Evolutionary conservation across 2,888 invertebrate genomes (phyloP), one percentile per base, ranked within the genome.

Genomic region (Rhaphigaster nebulosa): DNA sequence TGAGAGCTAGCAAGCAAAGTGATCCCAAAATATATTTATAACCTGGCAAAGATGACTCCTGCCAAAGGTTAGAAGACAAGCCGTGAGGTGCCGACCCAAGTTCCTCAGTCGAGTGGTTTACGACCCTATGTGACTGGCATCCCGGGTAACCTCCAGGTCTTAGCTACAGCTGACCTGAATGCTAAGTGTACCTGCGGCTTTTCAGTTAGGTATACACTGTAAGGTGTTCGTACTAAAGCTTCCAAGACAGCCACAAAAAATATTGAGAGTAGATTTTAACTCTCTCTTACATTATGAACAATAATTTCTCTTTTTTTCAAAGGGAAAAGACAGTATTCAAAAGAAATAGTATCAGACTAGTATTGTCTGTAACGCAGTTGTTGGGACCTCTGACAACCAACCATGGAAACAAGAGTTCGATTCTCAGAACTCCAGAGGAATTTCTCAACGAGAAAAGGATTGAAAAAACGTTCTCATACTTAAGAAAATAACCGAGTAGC

Each of bases 21-120:
- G 70, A 76, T 76, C 70, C 38, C 38, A 13, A 76, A 76, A 76
- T 76, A 76, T 38, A 76, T 38, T 76, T 38, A 76, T 15, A 38
- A 38, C 20, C 70, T 38, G 34, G 38, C 70, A 76, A 76, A 76
- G 3, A 34, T 8, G 18, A 76, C 38, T 20, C 70, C 38, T 76
- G 70, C 70, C 70, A 76, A 76, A 76, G 70, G 70, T 76, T 38
- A 38, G 34, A 76, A 76, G 38, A 76, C 65, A 65, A 65, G 29
- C 34, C 38, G 34, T 76, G 70, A 76, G 38, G 34, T 38, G 34
- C 38, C 70, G 70, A 20, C 70, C 70, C 23, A 76, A 76, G 70
- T 76, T 76, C 70, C 34, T 8, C 29, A 38, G 70, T 10, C 34
- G 70, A 76, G 70, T 76, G 70, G 70, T 76, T 76, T 76, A 76